Evolutionary conservation across 2,888 invertebrate species (phyloP), one percentile per base, ranked within the genome.

Genomic region (Oconnorella tubifera): DNA sequence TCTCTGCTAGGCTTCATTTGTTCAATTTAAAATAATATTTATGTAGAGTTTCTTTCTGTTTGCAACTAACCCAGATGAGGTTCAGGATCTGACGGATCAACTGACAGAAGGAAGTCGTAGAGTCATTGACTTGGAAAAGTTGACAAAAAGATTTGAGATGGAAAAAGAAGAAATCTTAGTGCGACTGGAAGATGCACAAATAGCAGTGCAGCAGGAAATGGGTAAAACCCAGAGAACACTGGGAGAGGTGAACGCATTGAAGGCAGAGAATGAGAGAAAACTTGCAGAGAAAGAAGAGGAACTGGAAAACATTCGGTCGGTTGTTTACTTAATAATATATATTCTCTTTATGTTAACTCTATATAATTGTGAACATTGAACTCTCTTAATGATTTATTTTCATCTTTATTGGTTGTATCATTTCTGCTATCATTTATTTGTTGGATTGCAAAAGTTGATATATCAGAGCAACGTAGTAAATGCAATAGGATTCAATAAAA

Each of bases 221-320:
- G 48, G 25, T 28, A 62, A 62, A 23, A 29, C 50, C 3, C 65
- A 65, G 58, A 40, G 61, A 27, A 14, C 56, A 14, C 62, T 56
- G 25, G 31, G 27, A 32, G 65, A 65, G 4, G 49, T 62, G 32
- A 55, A 28, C 25, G 32, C 31, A 19, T 4, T 62, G n/a, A 65
- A 65, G 31, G 56, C 56, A 33, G 65, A 65, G 23, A 31, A 55
- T 4, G 65, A 65, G 25, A 48, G 62, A 29, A 62, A 56, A 50
- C 29, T 65, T 6, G 49, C 50, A 19, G 65, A 65, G 53, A 65
- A 61, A 49, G 65, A 65, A n/a, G 65, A 65, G 40, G 65, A 65
- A 40, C 32, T 62, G 14, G 61, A 65, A 29, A 49, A 49, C 28
- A 28, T 60, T 50, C 48, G 60, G 60, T 58, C 14, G 28, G 59